Percentiles rank a stretch among this genome's conserved stretches.
Evolutionary conservation across 1,140 invertebrate genomes (phyloP).

Genomic region (Glossosoma conforme): DNA sequence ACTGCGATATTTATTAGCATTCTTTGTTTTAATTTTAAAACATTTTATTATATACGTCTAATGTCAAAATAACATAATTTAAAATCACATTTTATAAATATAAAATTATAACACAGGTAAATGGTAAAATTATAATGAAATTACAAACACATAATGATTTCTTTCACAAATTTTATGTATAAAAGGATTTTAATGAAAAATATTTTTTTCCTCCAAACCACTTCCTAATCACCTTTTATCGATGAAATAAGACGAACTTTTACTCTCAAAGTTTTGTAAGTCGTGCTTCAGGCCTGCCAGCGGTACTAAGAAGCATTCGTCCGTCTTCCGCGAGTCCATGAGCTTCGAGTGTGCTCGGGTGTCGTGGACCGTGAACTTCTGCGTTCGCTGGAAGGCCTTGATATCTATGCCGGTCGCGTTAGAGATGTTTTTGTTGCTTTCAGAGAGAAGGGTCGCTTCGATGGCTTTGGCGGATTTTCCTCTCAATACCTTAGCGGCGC

Average conservation of each 20-base stretch:
- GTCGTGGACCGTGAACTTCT: slow-evolving; percentile 36
- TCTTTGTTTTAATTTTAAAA: slow-evolving; percentile 1
- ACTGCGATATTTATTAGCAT: not conserved
- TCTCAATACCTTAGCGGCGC: slow-evolving; percentile 50
- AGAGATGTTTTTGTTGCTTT: slow-evolving; percentile 55
- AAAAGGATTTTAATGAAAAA: too few species aligned
- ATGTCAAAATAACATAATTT: too few species aligned
- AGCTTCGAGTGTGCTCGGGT: slow-evolving; percentile 38
- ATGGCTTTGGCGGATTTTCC: slow-evolving; percentile 71
- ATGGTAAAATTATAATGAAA: too few species aligned
- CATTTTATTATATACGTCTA: too few species aligned
- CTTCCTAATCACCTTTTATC: slow-evolving; percentile 57
- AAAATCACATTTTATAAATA: too few species aligned
- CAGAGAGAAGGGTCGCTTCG: slow-evolving; percentile 57
- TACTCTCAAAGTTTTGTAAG: slow-evolving; percentile 57
- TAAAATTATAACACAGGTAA: too few species aligned
- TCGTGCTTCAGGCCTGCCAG: slow-evolving; percentile 55
- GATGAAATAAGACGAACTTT: slow-evolving; percentile 53
- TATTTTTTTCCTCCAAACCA: too few species aligned
- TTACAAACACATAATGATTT: too few species aligned
- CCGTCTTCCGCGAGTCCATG: slow-evolving; percentile 45
- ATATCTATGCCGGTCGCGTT: slow-evolving; percentile 41
- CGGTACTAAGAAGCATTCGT: slow-evolving; percentile 53
- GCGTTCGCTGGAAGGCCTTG: slow-evolving; percentile 36
- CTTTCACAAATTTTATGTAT: too few species aligned